Evolutionary conservation across 2,888 invertebrate genomes (phyloP).

Genomic region (Alviniconcha strummeri): DNA sequence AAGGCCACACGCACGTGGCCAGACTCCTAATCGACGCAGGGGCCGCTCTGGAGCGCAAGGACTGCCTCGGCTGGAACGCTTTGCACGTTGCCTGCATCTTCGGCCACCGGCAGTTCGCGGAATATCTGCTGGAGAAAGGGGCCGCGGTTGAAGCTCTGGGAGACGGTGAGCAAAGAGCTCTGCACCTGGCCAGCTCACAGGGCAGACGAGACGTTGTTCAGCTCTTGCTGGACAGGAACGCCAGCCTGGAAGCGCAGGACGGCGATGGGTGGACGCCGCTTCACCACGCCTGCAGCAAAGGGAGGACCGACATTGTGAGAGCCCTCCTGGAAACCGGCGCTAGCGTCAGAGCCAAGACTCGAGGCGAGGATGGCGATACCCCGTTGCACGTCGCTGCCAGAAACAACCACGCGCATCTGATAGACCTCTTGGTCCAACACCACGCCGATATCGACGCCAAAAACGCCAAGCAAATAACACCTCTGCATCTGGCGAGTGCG

Average conservation of each 20-base stretch:
- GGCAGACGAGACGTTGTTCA: not conserved
- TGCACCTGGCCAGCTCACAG: not conserved
- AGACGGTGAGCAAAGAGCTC: not conserved
- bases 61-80: not conserved
- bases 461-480: not conserved
- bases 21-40: not conserved
- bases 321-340: not conserved
- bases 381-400: not conserved
- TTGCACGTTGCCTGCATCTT: not conserved
- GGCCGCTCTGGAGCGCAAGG: not conserved
- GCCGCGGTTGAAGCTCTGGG: not conserved
- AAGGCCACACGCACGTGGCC: not conserved
- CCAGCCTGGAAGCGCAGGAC: not conserved
- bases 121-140: not conserved
- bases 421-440: not conserved
- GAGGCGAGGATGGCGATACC: not conserved
- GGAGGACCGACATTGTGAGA: not conserved
- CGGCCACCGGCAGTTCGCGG: not conserved
- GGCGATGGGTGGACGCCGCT: not conserved
- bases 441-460: not conserved
- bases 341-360: not conserved
- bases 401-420: not conserved
- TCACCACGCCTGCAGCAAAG: not conserved
- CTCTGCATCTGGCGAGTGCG: not conserved
- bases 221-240: not conserved